phyloP scores from a whole-genome alignment of 2,888 invertebrate species.

The Coelopa pilipes region DNA sequence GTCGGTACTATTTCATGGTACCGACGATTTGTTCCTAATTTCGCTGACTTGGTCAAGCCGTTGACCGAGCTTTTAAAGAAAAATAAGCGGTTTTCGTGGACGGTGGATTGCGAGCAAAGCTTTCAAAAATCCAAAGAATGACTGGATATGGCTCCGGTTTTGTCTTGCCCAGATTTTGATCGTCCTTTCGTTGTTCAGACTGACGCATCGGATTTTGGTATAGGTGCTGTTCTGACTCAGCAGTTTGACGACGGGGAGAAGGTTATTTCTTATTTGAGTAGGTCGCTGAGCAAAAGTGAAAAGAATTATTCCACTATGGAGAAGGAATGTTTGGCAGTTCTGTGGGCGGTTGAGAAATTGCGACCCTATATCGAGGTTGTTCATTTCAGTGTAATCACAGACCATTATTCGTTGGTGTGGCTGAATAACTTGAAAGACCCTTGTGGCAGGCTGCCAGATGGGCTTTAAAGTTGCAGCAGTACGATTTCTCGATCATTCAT shows the following conservation, averaged over 20 bases:
- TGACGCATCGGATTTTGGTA: background rate
- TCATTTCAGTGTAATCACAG: background rate
- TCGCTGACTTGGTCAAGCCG: no score
- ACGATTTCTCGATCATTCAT: background rate
- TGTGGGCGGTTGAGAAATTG: background rate
- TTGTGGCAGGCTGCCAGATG: no score
- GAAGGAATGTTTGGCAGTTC: background rate
- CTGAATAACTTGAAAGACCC: no score
- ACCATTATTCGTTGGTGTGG: background rate
- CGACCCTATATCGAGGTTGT: background rate
- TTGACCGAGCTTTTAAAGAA: no score
- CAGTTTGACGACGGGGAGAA: conserved; percentile 4
- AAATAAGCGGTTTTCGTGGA: background rate
- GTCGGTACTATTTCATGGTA: no score
- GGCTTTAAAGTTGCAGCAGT: background rate
- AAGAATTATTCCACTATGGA: background rate
- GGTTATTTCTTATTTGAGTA: background rate
- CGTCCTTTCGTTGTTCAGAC: background rate
- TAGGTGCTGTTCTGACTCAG: conserved; percentile 19
- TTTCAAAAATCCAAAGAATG: background rate
- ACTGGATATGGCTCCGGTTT: background rate
- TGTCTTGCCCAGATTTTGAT: background rate
- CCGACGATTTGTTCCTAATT: no score
- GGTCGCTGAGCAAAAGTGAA: background rate
- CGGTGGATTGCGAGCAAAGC: background rate